Conservation (phyloP, 2,888 invertebrate species). For the Dorcus parallelipipedus region DNA sequence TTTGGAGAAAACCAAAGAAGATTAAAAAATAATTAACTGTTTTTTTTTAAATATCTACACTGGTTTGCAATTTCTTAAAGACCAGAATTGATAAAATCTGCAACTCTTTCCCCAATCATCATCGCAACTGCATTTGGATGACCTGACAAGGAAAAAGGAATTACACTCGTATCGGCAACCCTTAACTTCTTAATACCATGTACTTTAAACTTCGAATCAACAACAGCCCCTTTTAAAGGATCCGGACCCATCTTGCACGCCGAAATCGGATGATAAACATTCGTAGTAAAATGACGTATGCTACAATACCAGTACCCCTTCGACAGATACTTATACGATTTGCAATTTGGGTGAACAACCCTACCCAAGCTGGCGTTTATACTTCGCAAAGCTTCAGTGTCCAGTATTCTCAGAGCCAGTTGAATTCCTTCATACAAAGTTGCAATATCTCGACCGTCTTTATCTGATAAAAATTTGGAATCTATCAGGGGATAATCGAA, state of each 20-base stretch:
- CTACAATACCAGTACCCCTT: conserved; percentile 53
- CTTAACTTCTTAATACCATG: conserved; percentile 51
- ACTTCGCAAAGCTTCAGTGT: conserved; percentile 58
- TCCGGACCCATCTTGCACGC: conserved; percentile 55
- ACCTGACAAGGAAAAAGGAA: not conserved
- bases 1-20: too few relatives aligned
- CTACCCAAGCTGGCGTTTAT: conserved; percentile 56
- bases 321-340: conserved; percentile 39
- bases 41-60: too few relatives aligned
- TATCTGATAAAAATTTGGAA: conserved; percentile 29
- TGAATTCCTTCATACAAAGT: conserved; percentile 59
- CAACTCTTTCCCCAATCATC: not conserved
- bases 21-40: too few relatives aligned
- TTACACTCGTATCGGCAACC: conserved; percentile 52
- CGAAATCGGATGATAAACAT: conserved; percentile 52
- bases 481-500: conserved; percentile 36
- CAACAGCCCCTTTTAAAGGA: conserved; percentile 50
- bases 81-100: not conserved
- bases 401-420: conserved; percentile 22
- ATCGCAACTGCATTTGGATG: not conserved
- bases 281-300: conserved; percentile 45
- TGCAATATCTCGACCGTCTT: conserved; percentile 60
- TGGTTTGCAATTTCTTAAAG: too few relatives aligned
- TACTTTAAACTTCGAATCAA: conserved; percentile 52
- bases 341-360: conserved; percentile 53